Percentiles rank a stretch among this genome's conserved stretches.
phyloP scores from a whole-genome alignment of 2,888 invertebrate genomes.

The Scaptomyza parva region DNA sequence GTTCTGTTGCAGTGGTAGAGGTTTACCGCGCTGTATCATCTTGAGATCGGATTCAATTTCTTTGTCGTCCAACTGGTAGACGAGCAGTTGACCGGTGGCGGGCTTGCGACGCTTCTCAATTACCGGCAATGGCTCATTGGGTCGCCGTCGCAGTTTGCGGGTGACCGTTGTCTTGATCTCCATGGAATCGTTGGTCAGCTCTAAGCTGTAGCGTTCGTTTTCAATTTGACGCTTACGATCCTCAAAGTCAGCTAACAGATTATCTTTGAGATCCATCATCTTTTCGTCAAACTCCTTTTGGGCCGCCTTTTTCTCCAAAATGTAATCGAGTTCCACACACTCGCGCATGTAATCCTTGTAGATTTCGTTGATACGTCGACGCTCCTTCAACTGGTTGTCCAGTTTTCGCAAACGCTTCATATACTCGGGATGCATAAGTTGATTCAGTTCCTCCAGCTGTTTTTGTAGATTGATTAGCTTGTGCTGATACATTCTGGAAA shows the following conservation, averaged over 20 bases:
- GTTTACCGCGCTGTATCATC: slow-evolving; percentile 89
- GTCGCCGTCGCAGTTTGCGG: slow-evolving; percentile 94
- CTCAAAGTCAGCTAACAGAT: slow-evolving; percentile 95
- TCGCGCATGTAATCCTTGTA: slow-evolving; percentile 93
- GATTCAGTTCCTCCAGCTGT: slow-evolving; percentile 94
- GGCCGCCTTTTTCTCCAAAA: slow-evolving; percentile 94
- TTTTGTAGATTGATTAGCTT: slow-evolving; percentile 95
- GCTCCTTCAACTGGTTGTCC: slow-evolving; percentile 92
- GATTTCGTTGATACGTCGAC: slow-evolving; percentile 91
- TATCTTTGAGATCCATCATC: slow-evolving; percentile 94
- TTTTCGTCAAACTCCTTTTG: slow-evolving; percentile 98
- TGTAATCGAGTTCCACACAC: slow-evolving; percentile 94
- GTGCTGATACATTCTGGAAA: slow-evolving; percentile 93
- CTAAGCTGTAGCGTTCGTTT: slow-evolving; percentile 94
- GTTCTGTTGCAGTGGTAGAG: slow-evolving; percentile 85
- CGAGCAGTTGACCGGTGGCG: slow-evolving; percentile 93
- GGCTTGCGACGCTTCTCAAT: slow-evolving; percentile 94
- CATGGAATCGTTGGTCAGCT: slow-evolving; percentile 94
- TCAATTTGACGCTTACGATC: slow-evolving; percentile 96
- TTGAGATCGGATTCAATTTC: slow-evolving; percentile 95
- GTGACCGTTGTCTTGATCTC: slow-evolving; percentile 98
- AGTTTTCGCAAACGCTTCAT: slow-evolving; percentile 92
- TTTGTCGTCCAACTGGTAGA: slow-evolving; percentile 94
- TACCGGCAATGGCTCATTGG: slow-evolving; percentile 96
- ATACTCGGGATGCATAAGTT: slow-evolving; percentile 94